Evolutionary conservation across 2,888 invertebrate species (phyloP).

Genomic region (Zaprionus bogoriensis): DNA sequence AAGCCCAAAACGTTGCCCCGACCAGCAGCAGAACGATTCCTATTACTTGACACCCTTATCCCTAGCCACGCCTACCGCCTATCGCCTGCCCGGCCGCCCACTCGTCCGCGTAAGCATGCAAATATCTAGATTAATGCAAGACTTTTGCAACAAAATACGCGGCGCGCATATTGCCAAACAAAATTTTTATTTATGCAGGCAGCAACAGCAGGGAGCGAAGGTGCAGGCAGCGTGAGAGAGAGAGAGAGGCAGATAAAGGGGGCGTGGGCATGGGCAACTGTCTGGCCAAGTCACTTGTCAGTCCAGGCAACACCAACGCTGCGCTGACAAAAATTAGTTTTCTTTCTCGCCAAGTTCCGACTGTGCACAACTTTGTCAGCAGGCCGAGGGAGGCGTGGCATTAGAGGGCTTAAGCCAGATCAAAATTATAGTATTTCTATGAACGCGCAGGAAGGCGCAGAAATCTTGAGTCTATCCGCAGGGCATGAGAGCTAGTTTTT

Average conservation of each 20-base stretch:
- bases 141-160: constrained; percentile 77
- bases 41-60: constrained; percentile 19
- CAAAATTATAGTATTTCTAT: constrained; percentile 41
- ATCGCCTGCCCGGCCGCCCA: background rate
- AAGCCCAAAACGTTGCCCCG: constrained; percentile 35
- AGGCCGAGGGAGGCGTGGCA: background rate
- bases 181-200: constrained; percentile 70
- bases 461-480: background rate
- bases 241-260: no score
- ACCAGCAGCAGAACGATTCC: constrained; percentile 23
- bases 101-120: constrained; percentile 59
- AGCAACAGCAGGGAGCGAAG: constrained; percentile 9
- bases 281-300: constrained; percentile 53
- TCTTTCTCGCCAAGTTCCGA: constrained; percentile 1
- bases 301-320: constrained; percentile 53
- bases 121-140: constrained; percentile 76
- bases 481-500: background rate
- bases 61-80: background rate
- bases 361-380: constrained; percentile 1
- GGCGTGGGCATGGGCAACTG: constrained; percentile 6
- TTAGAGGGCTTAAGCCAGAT: background rate
- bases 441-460: no score
- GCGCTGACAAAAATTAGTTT: constrained; percentile 57
- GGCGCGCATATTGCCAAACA: constrained; percentile 74
- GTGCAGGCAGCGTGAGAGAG: background rate